Conservation (phyloP, 2,888 invertebrate species). For the Vanessa cardui region DNA sequence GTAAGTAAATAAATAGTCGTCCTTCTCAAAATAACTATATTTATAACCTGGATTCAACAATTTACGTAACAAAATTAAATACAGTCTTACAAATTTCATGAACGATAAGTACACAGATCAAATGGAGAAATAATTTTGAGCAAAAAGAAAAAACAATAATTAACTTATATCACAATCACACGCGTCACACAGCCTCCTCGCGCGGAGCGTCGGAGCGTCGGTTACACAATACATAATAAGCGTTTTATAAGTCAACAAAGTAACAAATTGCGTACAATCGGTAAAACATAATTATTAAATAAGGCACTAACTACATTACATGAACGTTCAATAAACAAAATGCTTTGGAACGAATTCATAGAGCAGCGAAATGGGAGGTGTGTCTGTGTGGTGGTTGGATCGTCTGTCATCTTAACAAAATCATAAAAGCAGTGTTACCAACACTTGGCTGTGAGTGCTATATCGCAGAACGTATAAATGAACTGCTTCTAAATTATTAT, state of each 20-base stretch:
- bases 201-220: conserved; percentile 46
- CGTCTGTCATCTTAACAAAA: background rate
- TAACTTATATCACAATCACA: conserved; percentile 74
- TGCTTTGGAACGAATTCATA: conserved; percentile 33
- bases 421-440: background rate
- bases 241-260: conserved; percentile 25
- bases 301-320: conserved; percentile 65
- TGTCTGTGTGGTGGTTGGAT: too few relatives aligned
- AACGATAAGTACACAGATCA: conserved; percentile 79
- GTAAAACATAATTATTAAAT: conserved; percentile 48
- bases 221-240: conserved; percentile 20
- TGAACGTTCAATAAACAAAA: conserved; percentile 36
- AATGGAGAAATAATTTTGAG: conserved; percentile 68
- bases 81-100: conserved; percentile 82
- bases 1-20: conserved; percentile 43
- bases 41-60: conserved; percentile 79
- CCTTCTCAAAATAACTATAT: conserved; percentile 80
- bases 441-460: conserved; percentile 9
- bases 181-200: conserved; percentile 52
- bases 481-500: conserved; percentile 3
- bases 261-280: conserved; percentile 34
- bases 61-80: conserved; percentile 79
- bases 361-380: conserved; percentile 21
- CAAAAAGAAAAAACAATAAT: conserved; percentile 64
- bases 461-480: conserved; percentile 14